Base-by-base conservation (phyloP, 2,113 vertebrate genomes). In the Silurus asotus region DNA sequence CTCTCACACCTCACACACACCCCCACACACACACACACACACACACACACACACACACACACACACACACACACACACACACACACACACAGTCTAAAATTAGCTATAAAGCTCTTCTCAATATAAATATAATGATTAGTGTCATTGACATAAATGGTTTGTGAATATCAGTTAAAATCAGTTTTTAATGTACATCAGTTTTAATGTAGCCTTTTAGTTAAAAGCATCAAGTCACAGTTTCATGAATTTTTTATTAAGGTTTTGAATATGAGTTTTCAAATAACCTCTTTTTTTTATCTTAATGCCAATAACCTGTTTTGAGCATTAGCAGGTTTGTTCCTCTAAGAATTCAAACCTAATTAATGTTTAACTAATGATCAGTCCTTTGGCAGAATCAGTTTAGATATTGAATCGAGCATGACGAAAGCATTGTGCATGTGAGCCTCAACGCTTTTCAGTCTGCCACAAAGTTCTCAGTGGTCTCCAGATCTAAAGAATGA, bases 371-470 rank as follows among this genome's bases (percentile, higher is more conserved):
- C 51, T 85, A 89, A 84, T 75, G 74, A 72, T 56, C 72, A 62
- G 65, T 51, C 48, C 51, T 65, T 86, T 64, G 56, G 28, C 77
- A 59, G 64, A 87, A 86, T 87, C 85, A 79, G 65, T 88, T 90
- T 88, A 75, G 65, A 81, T 74, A 49, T 65, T 80, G 59, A 72
- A 83, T 87, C 58, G 87, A 87, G 89, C 87, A 87, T 86, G 76
- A 90, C 84, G 51, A 90, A 85, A 55, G 67, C 85, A 65, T 88
- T 87, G 85, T 88, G 79, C 48, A 76, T 62, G 79, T 88, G 72
- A 75, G 67, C 56, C 67, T 67, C 70, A 81, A 49, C 77, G 23
- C 75, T 81, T 89, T 76, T 88, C 62, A 84, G 69, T 86, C 84
- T 48, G 78, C 37, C 64, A 62, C 28, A 59, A 80, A 48, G 56